Percentiles rank a stretch among this genome's conserved stretches.
phyloP scores from a whole-genome alignment of 1,140 invertebrate genomes.

The Lethrus apterus region DNA sequence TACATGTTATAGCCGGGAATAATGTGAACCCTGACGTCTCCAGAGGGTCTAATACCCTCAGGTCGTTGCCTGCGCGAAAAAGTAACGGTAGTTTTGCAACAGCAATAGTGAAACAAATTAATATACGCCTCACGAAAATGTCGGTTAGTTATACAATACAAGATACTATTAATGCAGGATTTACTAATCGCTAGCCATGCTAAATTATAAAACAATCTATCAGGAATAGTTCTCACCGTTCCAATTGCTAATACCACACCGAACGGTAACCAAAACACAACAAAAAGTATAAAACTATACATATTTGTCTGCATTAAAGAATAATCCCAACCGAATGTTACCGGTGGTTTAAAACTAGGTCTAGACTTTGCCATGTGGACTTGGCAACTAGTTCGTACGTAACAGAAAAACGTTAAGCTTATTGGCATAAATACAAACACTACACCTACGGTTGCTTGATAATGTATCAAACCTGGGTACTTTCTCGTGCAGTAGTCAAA shows the following conservation, averaged over 20 bases:
- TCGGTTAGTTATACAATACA: conserved; percentile 58
- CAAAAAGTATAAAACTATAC: conserved; percentile 56
- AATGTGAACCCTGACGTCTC: conserved; percentile 69
- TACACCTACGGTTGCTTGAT: conserved; percentile 47
- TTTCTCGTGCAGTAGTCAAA: conserved; percentile 57
- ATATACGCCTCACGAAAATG: conserved; percentile 69
- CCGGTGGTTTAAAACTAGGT: conserved; percentile 54
- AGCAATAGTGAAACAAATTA: conserved; percentile 75
- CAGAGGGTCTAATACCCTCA: conserved; percentile 49
- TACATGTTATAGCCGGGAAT: conserved; percentile 67
- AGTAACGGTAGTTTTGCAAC: conserved; percentile 70
- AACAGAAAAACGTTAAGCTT: conserved; percentile 45
- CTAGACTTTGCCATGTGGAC: conserved; percentile 42
- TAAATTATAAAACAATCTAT: conserved; percentile 53
- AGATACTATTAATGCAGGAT: conserved; percentile 57
- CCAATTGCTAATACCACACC: conserved; percentile 48
- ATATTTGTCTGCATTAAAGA: conserved; percentile 57
- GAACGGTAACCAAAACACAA: conserved; percentile 63
- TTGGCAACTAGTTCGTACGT: conserved; percentile 42
- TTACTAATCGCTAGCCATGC: conserved; percentile 64
- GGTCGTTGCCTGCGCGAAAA: conserved; percentile 56
- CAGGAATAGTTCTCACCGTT: conserved; percentile 43
- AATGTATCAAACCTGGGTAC: conserved; percentile 41
- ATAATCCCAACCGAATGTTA: conserved; percentile 57
- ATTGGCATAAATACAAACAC: conserved; percentile 51